Conservation (phyloP, 2,797 vertebrate species). For the Florisuga fusca region DNA sequence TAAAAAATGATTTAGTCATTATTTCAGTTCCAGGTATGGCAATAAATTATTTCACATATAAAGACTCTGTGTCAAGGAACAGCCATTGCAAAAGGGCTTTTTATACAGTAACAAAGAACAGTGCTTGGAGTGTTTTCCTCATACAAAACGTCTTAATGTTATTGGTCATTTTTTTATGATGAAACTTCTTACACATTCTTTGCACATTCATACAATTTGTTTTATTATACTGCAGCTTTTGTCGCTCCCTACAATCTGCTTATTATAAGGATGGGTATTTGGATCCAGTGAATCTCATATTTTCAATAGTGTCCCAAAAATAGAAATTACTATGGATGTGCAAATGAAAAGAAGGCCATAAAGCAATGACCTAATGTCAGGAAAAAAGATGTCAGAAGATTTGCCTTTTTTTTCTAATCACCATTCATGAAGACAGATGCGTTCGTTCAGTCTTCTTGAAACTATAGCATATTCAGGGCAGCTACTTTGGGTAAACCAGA, state of each 20-base stretch:
- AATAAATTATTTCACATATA: constrained; percentile 77
- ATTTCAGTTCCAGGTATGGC: constrained; percentile 79
- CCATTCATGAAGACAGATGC: constrained; percentile 77
- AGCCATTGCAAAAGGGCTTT: constrained; percentile 69
- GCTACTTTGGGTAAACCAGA: constrained; percentile 77
- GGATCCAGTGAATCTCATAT: constrained; percentile 72
- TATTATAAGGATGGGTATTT: constrained; percentile 73
- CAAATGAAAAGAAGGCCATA: constrained; percentile 79
- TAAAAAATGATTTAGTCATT: constrained; percentile 76
- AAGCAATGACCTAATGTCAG: constrained; percentile 78
- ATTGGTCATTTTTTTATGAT: constrained; percentile 74
- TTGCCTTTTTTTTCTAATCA: constrained; percentile 75
- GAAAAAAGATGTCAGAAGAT: constrained; percentile 78
- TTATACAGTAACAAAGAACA: constrained; percentile 70
- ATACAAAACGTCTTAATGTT: constrained; percentile 73
- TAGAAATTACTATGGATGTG: constrained; percentile 77
- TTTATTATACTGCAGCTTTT: constrained; percentile 74
- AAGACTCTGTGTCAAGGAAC: constrained; percentile 69
- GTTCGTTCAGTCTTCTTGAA: constrained; percentile 65
- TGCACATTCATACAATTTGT: constrained; percentile 60
- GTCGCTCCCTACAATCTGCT: constrained; percentile 59
- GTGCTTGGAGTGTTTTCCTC: constrained; percentile 63
- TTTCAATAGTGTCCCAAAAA: constrained; percentile 78
- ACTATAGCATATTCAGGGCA: constrained; percentile 73
- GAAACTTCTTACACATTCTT: constrained; percentile 68